Base-by-base conservation (phyloP, 2,888 invertebrate genomes). In the Tethea ocularis region DNA sequence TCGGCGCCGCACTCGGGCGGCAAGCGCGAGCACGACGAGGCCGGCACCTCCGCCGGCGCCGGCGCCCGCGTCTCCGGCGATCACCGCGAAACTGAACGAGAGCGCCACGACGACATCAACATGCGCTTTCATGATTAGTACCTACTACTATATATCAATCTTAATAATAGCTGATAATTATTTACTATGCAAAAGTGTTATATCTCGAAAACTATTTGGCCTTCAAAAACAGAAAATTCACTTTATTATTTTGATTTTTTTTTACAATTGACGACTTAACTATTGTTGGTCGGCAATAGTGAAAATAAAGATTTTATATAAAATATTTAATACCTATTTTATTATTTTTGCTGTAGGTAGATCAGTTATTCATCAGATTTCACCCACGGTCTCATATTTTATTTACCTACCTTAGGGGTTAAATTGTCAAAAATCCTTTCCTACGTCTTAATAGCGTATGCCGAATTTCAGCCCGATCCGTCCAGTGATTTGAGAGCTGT, bases 251-350 rank as follows among this genome's bases (percentile, higher is more conserved):
- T 88, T 83, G 78, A 82, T 84, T 86, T 86, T 86, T 84, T 88
- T 90, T 88, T 90, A 88, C 84, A 86, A 84, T 88, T 88, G 89
- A 78, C 86, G 89, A 80, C 82, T 69, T 82, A 78, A 91, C 87
- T 89, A 81, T 91, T 89, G 91, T 91, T 88, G 76, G 83, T 86
- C 88, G 88, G 80, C 88, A 85, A 84, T 89, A 87, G 84, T 84
- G 82, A 87, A 84, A 89, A 83, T 88, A 87, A 87, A 87, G 72
- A 71, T 87, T 84, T 72, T 77, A 79, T 77, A 69, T 68, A 82
- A 81, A 74, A 68, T 64, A 59, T 64, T 38, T 52, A 60, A 46
- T n/a, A n/a, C n/a, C n/a, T 36, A 38, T 24, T 61, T 52, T 60
- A n/a, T 59, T 59, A 61, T 57, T 29, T 29, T 24, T 51, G 10